Base-by-base conservation (phyloP, 2,888 invertebrate species). In the Chaetoderma sp. region DNA sequence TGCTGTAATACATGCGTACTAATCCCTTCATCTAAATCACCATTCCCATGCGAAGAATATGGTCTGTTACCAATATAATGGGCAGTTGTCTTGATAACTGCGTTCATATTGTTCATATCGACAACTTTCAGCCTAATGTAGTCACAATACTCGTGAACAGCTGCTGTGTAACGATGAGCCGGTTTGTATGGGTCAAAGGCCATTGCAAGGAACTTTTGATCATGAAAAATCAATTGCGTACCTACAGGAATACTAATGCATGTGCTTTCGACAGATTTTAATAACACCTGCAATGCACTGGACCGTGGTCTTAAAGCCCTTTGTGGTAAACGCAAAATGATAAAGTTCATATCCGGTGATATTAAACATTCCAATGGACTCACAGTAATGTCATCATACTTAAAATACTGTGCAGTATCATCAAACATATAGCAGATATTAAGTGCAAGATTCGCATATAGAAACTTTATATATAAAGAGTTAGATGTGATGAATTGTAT, bases 271-370 rank as follows among this genome's bases (percentile, higher is more conserved):
- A n/a, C n/a, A n/a, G n/a, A n/a, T n/a, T n/a, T n/a, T n/a, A n/a
- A n/a, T n/a, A n/a, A n/a, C n/a, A n/a, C n/a, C n/a, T n/a, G n/a
- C n/a, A n/a, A n/a, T n/a, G n/a, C n/a, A n/a, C n/a, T n/a, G n/a
- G n/a, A n/a, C n/a, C n/a, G n/a, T n/a, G n/a, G 36, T 4, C 56
- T 60, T 18, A 62, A 25, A 18, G 69, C 58, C 5, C 39, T 25
- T 25, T 63, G 67, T 5, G 68, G 71, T 13, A 73, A 56, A 33
- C 73, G 25, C 6, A 73, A 45, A 8, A 73, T 28, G 42, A 65
- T 59, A 18, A 59, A 39, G 4, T 52, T 28, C n/a, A 32, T 30
- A 47, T 70, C 66, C 10, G 65, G 57, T 18, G 67, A 67, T 10
- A 73, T 61, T 21, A 62, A 56, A 60, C 71, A 67, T 50, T 64